Evolutionary conservation across 2,888 invertebrate genomes (phyloP), one percentile per base, ranked within the genome.

Genomic region (Drosophila affinis): DNA sequence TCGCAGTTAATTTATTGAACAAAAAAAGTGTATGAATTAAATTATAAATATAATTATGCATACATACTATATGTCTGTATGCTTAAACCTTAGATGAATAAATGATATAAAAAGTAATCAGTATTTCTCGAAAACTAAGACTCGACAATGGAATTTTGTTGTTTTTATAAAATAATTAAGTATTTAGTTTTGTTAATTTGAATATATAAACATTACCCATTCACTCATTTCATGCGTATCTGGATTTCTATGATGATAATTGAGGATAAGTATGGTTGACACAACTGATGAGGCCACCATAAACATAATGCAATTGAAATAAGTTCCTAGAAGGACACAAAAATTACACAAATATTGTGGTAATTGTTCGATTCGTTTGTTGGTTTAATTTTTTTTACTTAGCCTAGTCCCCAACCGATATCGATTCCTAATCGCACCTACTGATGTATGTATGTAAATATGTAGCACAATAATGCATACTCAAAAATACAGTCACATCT

Each of bases 221-320:
- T 96, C 95, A 91, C 98, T 97, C 98, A 99, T 98, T 93, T 96
- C 97, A 93, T 98, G 98, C 86, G 98, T 98, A 93, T 98, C 98
- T 89, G 98, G 95, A 93, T 97, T 98, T 91, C 98, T 95, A 94
- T 98, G 98, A 93, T 99, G 98, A 94, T 98, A 98, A 94, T 98
- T 99, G 91, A 99, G 95, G 92, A 99, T 98, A 91, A 98, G 96
- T 92, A 99, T 98, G 80, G 98, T 99, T 93, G 98, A 98, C 91
- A 98, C 98, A 92, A 99, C 98, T 85, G 98, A 98, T 90, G 98
- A 97, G 90, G 98, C 98, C 93, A 98, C 98, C 98, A 98, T 98
- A 93, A 98, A 98, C 99, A 99, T 99, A 94, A 98, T 98, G 94
- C 98, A 98, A 94, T 98, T 98, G 95, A 99, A 99, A 94, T 98